Percentiles rank a stretch among this genome's conserved stretches.
Evolutionary conservation across 2,113 vertebrate species (phyloP).

Genomic region (Ammodramus savannarum): DNA sequence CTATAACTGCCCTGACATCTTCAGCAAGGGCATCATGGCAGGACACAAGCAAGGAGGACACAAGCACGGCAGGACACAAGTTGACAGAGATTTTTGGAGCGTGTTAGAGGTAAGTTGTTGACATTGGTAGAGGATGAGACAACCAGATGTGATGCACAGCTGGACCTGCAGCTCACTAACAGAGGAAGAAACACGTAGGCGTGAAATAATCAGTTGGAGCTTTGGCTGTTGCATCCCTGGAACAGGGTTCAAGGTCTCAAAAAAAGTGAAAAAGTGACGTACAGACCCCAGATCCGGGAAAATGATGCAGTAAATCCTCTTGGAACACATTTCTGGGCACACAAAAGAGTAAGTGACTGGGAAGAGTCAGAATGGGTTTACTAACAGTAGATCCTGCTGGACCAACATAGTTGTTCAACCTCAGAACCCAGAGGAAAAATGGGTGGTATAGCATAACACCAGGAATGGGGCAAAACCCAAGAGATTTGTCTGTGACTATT

Average conservation of each 20-base stretch:
- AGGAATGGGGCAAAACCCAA: neutral
- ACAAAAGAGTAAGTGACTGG: neutral
- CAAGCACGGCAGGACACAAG: neutral
- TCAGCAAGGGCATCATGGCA: neutral
- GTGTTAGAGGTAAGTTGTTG: neutral
- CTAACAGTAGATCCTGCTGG: neutral
- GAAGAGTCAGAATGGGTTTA: neutral
- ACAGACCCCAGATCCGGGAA: neutral
- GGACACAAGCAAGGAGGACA: neutral
- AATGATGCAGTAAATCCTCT: neutral
- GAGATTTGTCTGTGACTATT: neutral
- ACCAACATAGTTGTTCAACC: neutral
- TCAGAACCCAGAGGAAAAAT: neutral
- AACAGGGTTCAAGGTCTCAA: neutral
- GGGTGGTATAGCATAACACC: neutral
- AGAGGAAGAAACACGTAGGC: fast-evolving
- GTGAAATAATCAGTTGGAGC: neutral
- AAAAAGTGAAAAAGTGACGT: neutral
- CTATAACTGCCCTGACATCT: neutral
- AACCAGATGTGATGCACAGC: neutral
- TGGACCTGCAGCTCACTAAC: neutral
- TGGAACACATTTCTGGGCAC: neutral
- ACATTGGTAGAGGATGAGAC: neutral
- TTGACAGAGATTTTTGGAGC: neutral
- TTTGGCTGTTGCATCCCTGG: neutral